Base-by-base conservation (phyloP, 2,888 invertebrate genomes). In the Ecdyonurus torrentis region DNA sequence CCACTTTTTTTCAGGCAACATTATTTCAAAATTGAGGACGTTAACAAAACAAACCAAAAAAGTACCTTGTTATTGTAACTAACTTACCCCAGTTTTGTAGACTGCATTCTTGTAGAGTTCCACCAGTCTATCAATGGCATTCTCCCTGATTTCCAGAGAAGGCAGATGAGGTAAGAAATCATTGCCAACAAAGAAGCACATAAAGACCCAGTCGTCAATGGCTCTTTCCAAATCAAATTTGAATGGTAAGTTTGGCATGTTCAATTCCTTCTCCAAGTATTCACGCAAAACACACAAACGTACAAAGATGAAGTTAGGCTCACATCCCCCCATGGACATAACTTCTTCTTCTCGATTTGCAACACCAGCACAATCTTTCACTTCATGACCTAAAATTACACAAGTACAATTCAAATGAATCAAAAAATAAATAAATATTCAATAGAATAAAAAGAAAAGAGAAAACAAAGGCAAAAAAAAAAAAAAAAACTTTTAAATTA, bases 181-280 rank as follows among this genome's bases (percentile, higher is more conserved):
- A 73, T 99, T 99, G 60, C 99, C 99, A 61, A 98, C 97, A 76
- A 99, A 99, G 79, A 99, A 99, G 73, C 99, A 99, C 94, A 99
- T 96, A 69, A 83, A 81, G 19, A 83, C 98, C 98, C 98, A 99
- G 76, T 99, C 99, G 72, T 99, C 99, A 19, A 99, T 74, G 0
- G 87, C 94, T 63, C 98, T 78, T 71, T 99, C 99, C 74, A 99
- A 91, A 72, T 95, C 92, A 74, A 93, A 98, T 61, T 83, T 78
- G 75, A 99, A 98, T 2, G 97, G 95, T 52, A 98, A 80, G 74
- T 91, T 90, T 0, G 89, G 89, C 93, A 98, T 97, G 68, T 77
- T 74, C 63, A 98, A 78, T 68, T 98, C 97, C 70, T 82, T 83
- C 73, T 90, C 90, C 23, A 99, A 78, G 75, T 99, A 99, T 75